Conservation (phyloP, 2,888 invertebrate genomes). For the Leptinotarsa peninsularis region DNA sequence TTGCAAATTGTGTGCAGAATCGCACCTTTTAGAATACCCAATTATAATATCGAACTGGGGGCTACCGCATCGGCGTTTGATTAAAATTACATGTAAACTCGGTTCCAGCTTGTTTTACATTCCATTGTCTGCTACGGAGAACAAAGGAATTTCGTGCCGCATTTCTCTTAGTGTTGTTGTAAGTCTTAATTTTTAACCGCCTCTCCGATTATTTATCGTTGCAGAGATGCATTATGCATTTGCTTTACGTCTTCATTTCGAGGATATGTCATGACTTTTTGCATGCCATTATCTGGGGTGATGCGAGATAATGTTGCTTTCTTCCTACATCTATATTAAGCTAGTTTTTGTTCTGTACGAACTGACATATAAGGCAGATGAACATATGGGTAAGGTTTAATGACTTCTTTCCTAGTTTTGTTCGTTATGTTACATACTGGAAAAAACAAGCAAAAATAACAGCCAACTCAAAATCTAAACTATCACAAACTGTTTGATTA, state of each 20-base stretch:
- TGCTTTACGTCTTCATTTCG: constrained; percentile 57
- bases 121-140: constrained; percentile 66
- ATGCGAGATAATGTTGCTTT: neutral
- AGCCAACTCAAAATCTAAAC: no score
- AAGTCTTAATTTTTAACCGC: constrained; percentile 64
- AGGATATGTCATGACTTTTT: neutral
- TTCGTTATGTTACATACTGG: no score
- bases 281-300: constrained; percentile 8
- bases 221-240: constrained; percentile 60
- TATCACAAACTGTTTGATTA: no score
- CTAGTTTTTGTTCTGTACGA: neutral
- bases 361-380: no score
- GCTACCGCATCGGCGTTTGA: constrained; percentile 64
- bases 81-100: constrained; percentile 68
- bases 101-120: constrained; percentile 66
- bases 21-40: constrained; percentile 63
- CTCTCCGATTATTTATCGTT: constrained; percentile 59
- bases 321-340: neutral
- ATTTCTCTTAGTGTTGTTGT: constrained; percentile 60
- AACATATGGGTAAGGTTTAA: no score
- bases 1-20: constrained; percentile 67
- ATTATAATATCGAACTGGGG: constrained; percentile 65
- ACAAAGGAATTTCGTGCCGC: constrained; percentile 66
- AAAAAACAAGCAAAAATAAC: no score
- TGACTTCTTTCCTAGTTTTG: no score